Evolutionary conservation across 2,113 vertebrate species (phyloP), one percentile per base, ranked within the genome.

Genomic region (Equus quagga): DNA sequence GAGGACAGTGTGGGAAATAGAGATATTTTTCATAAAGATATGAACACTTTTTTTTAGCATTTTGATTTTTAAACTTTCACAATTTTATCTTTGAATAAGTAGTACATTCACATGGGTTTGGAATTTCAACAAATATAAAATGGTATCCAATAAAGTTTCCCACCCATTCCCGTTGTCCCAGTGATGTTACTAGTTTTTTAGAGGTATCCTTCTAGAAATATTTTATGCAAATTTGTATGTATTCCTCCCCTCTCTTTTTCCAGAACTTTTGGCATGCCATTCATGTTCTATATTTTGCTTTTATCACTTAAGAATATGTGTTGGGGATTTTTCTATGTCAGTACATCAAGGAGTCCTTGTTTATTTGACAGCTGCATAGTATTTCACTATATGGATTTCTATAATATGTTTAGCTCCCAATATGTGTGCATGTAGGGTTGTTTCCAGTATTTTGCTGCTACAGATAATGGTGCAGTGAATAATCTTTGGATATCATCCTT

Each of bases 51-150:
- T 76, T 79, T 83, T 69, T 70, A 28, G 19, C 67, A 46, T 18
- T 78, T 90, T 87, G 26, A 70, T 58, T 82, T 95, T 90, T 82
- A 90, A 89, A 73, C 26, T 80, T 73, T 65, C 70, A 70, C 11
- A 83, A 5, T 83, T 80, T 91, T 87, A 58, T 54, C 65, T 79
- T 76, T 58, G 8, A 36, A 28, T 93, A 67, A 78, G 56, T 72
- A 79, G n/a, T 62, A 67, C 15, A 46, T 46, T 92, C 24, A 60
- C n/a, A 18, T 60, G 49, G 17, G 67, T 80, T 92, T 44, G 67
- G 14, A 89, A 31, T 94, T 60, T 85, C 26, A 89, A 44, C 41
- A 75, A 84, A 56, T 92, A 73, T 44, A 65, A 88, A 87, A 79
- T 72, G 21, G 2, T 72, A 19, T 73, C 33, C 31, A 64, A 0